phyloP scores from a whole-genome alignment of 1,140 invertebrate species.

The Triops longicaudatus region DNA sequence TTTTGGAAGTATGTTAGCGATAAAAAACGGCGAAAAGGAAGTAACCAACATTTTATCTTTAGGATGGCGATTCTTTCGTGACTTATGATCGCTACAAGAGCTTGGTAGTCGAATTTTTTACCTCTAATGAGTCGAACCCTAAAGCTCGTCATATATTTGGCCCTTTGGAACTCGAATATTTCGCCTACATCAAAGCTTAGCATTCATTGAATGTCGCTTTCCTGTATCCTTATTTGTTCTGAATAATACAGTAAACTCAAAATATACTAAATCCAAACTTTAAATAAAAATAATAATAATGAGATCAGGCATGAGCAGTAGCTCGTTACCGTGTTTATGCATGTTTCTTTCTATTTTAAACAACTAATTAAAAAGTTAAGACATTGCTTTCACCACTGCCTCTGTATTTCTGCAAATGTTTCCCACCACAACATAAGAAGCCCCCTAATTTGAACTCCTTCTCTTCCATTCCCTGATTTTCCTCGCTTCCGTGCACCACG shows the following conservation, averaged over 20 bases:
- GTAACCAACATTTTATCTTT: not conserved
- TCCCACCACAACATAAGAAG: constrained; percentile 22
- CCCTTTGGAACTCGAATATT: constrained; percentile 21
- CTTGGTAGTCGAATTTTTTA: constrained; percentile 26
- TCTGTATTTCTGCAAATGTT: constrained; percentile 32
- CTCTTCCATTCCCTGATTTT: constrained; percentile 21
- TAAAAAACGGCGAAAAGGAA: not conserved
- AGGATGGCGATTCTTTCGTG: constrained; percentile 21
- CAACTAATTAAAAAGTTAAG: not conserved
- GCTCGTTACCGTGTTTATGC: no score
- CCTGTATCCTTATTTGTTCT: no score
- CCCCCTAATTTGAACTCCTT: constrained; percentile 13
- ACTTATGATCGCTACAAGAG: constrained; percentile 26
- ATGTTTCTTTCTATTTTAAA: no score
- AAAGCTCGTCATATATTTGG: constrained; percentile 26
- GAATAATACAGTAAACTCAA: no score
- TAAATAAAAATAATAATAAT: no score
- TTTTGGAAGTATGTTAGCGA: constrained; percentile 12
- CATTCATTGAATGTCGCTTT: not conserved
- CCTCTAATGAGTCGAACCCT: constrained; percentile 13
- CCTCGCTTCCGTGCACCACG: constrained; percentile 16
- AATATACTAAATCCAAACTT: no score
- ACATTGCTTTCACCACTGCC: constrained; percentile 25
- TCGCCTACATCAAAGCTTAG: not conserved
- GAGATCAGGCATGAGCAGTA: no score